phyloP scores from a whole-genome alignment of 2,888 invertebrate genomes.

The Orthosia gothica region DNA sequence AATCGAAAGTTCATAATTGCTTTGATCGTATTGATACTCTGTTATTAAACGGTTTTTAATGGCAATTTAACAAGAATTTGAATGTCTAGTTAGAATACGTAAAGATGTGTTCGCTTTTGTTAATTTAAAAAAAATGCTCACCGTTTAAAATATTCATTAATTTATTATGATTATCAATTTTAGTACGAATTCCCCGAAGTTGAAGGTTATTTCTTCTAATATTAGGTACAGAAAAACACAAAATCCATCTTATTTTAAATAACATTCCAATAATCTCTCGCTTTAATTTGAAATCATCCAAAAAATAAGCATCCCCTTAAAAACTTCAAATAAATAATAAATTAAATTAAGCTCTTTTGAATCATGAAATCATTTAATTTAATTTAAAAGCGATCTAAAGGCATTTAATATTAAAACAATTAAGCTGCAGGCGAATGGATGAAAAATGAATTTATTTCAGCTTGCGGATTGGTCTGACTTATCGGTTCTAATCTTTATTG shows the following conservation, averaged over 20 bases:
- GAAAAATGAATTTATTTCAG: constrained; percentile 53
- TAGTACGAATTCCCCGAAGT: neutral
- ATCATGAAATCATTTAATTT: constrained; percentile 42
- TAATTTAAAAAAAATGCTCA: neutral
- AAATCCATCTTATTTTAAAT: neutral
- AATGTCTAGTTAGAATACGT: neutral
- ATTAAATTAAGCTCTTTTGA: constrained; percentile 18
- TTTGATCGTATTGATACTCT: constrained; percentile 1
- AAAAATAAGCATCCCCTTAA: constrained; percentile 26
- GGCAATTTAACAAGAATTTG: neutral
- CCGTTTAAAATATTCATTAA: neutral
- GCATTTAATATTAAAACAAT: constrained; percentile 58
- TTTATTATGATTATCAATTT: neutral
- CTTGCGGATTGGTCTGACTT: constrained; percentile 62
- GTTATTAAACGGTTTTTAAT: constrained; percentile 3
- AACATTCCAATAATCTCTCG: constrained; percentile 10
- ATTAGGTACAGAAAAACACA: neutral
- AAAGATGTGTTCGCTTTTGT: neutral
- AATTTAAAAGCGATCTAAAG: constrained; percentile 42
- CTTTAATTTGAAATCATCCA: constrained; percentile 1
- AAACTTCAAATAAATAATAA: constrained; percentile 34
- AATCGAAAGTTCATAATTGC: constrained; percentile 34
- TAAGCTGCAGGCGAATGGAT: constrained; percentile 53
- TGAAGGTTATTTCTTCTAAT: neutral
- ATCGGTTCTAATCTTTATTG: constrained; percentile 75